Base-by-base conservation (phyloP, 2,113 vertebrate genomes). In the Thomomys bottae region DNA sequence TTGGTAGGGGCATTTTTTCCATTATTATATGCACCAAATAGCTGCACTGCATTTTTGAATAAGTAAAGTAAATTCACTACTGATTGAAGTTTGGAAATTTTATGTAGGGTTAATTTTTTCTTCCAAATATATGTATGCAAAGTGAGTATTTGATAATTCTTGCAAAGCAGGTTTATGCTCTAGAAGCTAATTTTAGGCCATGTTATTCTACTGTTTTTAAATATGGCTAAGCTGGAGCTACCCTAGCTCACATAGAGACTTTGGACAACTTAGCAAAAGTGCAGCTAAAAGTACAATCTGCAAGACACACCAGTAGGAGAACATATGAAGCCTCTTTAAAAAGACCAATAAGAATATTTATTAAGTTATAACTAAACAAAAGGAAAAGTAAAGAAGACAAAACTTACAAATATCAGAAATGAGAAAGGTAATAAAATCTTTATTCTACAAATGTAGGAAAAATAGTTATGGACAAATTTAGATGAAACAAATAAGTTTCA, bases 151-250 rank as follows among this genome's bases (percentile, higher is more conserved):
- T 84, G 21, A 8, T 49, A 32, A 85, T 72, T 94, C 71, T 83
- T 80, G 20, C 63, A 81, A 77, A 91, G 87, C 5, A 57, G 5
- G 34, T 88, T 83, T 94, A 59, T 86, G n/a, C 23, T 80, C 54
- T 84, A 24, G 26, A 80, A 78, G 40, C 17, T 82, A 36, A 87
- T 59, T 79, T 89, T 36, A 57, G 71, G n/a, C 36, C 59, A 26
- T 42, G 14, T 38, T 83, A 45, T 30, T n/a, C 32, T 18, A 4
- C 8, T 36, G n/a, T 66, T 90, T 83, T 84, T 64, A 8, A 42
- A 15, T 86, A 11, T 73, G 49, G 30, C 71, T 81, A 61, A 66
- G 23, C 32, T 40, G 72, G 45, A 86, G 54, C 20, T 38, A 75
- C 75, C 38, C 24, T 24, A 36, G 12, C n/a, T 66, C 63, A 45